Evolutionary conservation across 2,797 vertebrate species (phyloP).

Genomic region (Poecile montanus): DNA sequence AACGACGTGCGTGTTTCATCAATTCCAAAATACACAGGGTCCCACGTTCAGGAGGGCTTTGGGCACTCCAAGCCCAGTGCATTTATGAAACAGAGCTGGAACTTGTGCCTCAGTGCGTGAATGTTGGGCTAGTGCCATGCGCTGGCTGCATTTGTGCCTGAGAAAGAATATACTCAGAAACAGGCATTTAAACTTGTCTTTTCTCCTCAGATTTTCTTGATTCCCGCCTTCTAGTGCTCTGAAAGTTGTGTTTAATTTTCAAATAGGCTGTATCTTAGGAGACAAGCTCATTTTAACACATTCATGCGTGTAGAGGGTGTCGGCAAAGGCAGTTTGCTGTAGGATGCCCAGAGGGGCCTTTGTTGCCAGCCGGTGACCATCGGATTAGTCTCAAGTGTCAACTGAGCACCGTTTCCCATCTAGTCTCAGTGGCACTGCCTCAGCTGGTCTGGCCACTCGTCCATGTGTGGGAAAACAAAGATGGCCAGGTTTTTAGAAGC

Average conservation of each 20-base stretch:
- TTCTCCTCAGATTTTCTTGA: background rate
- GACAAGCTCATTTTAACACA: background rate
- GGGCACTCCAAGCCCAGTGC: accelerated
- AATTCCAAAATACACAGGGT: background rate
- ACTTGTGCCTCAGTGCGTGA: accelerated
- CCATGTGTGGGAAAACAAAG: background rate
- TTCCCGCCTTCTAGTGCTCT: background rate
- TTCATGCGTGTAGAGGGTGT: background rate
- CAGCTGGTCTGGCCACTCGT: background rate
- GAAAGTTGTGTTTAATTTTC: background rate
- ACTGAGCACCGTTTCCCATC: background rate
- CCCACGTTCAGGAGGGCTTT: background rate
- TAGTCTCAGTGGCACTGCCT: background rate
- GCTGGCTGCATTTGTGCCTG: accelerated
- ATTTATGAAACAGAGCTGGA: background rate
- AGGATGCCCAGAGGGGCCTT: background rate
- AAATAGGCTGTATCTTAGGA: background rate
- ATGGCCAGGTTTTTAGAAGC: background rate
- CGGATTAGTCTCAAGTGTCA: background rate
- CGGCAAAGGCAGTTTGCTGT: background rate
- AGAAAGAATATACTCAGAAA: background rate
- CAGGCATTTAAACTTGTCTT: background rate
- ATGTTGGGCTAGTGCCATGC: accelerated
- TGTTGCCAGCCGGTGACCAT: background rate
- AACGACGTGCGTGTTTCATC: background rate